These are phyloP conservation scores for Campylorhamphus procurvoides DNA, from an alignment of 2,113 vertebrate genomes.

Conservation along the genomic window DNA sequence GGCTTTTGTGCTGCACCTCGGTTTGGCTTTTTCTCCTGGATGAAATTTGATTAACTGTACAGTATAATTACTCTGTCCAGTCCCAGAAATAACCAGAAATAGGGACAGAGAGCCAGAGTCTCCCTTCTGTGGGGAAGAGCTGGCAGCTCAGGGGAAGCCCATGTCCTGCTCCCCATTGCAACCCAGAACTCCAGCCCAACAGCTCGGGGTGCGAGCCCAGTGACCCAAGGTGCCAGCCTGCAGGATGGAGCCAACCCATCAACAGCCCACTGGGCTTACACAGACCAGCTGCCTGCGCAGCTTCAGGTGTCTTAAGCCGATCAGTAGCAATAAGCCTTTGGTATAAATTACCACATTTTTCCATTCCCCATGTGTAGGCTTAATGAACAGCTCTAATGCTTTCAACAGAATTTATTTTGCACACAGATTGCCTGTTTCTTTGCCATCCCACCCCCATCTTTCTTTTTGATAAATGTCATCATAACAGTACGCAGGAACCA, in stretches of 20 bases:
- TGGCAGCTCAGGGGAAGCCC: not conserved
- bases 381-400: conserved; percentile 14
- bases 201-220: rapidly evolving
- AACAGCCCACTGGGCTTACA: not conserved
- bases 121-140: not conserved
- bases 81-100: not conserved
- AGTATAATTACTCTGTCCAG: not conserved
- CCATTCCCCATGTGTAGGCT: not conserved
- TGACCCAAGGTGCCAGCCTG: rapidly evolving
- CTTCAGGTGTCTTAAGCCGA: not conserved
- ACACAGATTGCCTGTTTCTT: conserved; percentile 18
- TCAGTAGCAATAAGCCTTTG: not conserved
- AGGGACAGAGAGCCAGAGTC: not conserved
- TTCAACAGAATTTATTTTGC: conserved; percentile 19
- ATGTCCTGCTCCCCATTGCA: not conserved
- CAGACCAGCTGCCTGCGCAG: not conserved
- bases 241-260: not conserved
- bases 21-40: not conserved
- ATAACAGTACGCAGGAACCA: not conserved
- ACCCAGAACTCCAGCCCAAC: not conserved
- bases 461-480: not conserved
- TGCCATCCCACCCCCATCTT: not conserved
- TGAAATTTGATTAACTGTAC: not conserved
- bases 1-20: not conserved
- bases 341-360: conserved; percentile 21